Conservation (phyloP, 2,113 vertebrate genomes). For the Ardeotis arabs region DNA sequence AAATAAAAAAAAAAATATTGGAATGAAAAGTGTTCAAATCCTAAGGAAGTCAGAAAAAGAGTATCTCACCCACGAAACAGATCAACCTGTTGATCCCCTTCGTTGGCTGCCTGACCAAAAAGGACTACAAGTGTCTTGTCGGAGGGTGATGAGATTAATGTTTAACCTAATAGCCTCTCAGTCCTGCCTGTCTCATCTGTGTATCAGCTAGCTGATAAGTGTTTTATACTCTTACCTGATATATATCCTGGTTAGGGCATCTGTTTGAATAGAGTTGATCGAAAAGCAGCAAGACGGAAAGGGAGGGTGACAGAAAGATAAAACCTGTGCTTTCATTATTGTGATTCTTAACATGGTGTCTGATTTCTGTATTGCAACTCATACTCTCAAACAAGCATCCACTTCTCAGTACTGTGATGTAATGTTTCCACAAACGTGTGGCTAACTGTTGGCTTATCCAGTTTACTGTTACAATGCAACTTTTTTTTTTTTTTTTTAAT, state of each 20-base stretch:
- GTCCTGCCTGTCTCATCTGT: not conserved
- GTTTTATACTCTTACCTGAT: not conserved
- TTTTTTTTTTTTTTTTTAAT: not conserved
- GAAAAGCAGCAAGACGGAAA: not conserved
- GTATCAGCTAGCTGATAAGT: not conserved
- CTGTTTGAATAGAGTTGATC: not conserved
- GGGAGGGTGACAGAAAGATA: not conserved
- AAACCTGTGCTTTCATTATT: not conserved
- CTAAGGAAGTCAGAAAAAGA: not conserved
- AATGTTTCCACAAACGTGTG: not conserved
- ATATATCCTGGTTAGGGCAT: not conserved
- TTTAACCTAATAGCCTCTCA: not conserved
- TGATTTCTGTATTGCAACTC: not conserved
- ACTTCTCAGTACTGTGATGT: not conserved
- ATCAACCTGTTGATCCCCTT: not conserved
- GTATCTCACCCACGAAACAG: not conserved
- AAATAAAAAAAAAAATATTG: not conserved
- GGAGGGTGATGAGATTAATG: not conserved
- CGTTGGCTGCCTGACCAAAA: not conserved
- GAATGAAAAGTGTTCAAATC: not conserved
- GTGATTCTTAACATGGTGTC: not conserved
- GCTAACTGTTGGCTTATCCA: not conserved
- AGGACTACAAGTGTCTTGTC: accelerated
- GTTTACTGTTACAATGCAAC: not conserved
- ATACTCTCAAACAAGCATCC: not conserved